Evolutionary conservation across 2,888 invertebrate genomes (phyloP).

Genomic region (Amphipoea lucens): DNA sequence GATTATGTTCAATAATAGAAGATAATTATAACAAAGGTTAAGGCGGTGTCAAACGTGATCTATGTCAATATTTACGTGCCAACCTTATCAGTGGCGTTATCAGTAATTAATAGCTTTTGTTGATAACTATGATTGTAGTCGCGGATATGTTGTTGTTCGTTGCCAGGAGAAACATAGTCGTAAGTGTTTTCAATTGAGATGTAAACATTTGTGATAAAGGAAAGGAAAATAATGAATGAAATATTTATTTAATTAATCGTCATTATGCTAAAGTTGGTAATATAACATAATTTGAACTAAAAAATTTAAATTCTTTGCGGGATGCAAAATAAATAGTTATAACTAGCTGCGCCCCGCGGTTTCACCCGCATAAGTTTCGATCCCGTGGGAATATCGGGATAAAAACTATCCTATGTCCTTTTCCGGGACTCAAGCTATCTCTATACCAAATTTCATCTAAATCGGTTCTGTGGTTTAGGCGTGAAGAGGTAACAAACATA

Average conservation of each 20-base stretch:
- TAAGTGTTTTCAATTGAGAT: constrained; percentile 30
- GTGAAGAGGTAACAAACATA: no score
- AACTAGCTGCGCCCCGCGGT: no score
- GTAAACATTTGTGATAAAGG: constrained; percentile 37
- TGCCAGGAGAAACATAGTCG: constrained; percentile 74
- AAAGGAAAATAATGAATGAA: constrained; percentile 36
- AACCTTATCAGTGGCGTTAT: constrained; percentile 70
- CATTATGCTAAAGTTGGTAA: neutral
- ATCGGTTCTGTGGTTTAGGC: no score
- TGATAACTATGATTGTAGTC: constrained; percentile 76
- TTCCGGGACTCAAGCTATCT: no score
- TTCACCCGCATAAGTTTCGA: no score
- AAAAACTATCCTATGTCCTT: no score
- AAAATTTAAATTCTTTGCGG: neutral
- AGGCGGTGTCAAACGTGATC: constrained; percentile 84
- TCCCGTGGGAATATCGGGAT: no score
- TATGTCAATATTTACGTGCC: constrained; percentile 88
- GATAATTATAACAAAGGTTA: constrained; percentile 82
- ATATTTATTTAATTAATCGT: constrained; percentile 3
- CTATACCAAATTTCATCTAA: no score
- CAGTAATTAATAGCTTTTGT: constrained; percentile 72
- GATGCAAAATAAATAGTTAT: no score
- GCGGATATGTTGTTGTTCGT: constrained; percentile 72
- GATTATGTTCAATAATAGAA: constrained; percentile 83
- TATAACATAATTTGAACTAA: neutral